Evolutionary conservation across 92 coral and sea anemone genomes (phyloP), one percentile per base, ranked within the genome.

Genomic region (Phenganax subtilis): DNA sequence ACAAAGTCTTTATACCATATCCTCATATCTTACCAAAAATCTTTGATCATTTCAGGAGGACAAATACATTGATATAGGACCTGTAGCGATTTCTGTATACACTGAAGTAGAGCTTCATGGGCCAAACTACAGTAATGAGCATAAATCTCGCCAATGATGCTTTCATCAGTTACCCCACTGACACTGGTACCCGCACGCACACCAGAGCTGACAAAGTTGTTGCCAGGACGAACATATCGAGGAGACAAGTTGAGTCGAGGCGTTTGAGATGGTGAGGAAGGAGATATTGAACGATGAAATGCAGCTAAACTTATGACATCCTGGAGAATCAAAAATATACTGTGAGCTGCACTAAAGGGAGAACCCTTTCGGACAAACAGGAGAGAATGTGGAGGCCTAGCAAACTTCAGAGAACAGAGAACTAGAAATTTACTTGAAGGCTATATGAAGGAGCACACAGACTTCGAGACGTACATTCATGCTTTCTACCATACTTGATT

Each of bases 161-260:
- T 87, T 88, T 94, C 98, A 62, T 94, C 98, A 64, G 98, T 92
- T 65, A 94, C 84, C 55, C 98, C 98, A 77, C 98, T 94, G 60
- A 94, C 91, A 51, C 91, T 93, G 53, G 98, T 94, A 51, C 87
- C 92, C 10, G 89, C 89, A 44, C 97, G 88, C 12, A 92, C 90
- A 0, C 92, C 92, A 28, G 94, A 84, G 3, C 92, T 86, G 85
- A 91, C 64, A 44, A 91, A 77, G 47, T 91, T 91, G 77, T 73
- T 52, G 20, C 97, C 97, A 55, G 86, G 85, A 71, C 91, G 90
- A 71, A 89, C 89, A 0, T 85, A 84, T 56, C 88, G 91, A 17
- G 97, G 93, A 57, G 92, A 83, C 14, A 87, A 69, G 70, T 92
- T 90, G 54, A 97, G 93, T 20, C 90, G 82, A 4, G 97, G 98